A percentile compares a stretch with the other conserved stretches of the same genome.
phyloP scores from a whole-genome alignment of 2,113 vertebrate genomes.

The Casuarius casuarius region DNA sequence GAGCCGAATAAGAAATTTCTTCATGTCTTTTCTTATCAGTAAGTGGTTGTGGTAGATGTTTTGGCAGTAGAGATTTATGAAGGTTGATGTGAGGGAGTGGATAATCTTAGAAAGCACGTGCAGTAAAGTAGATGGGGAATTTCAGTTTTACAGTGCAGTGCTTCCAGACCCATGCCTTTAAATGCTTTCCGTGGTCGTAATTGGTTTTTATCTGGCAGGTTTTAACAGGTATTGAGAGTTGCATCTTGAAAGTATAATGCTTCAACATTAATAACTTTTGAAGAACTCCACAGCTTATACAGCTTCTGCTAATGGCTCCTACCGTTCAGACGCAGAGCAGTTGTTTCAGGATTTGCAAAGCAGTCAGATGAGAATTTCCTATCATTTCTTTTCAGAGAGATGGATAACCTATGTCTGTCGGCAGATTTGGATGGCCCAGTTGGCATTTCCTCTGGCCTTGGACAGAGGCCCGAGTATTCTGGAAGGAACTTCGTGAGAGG shows the following conservation, averaged over 20 bases:
- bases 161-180: conserved; percentile 4
- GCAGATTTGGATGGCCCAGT: conserved; percentile 28
- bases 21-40: neutral
- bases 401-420: conserved; percentile 17
- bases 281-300: neutral
- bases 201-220: neutral
- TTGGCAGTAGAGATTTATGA: conserved; percentile 14
- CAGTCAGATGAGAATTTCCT: neutral
- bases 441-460: conserved; percentile 38
- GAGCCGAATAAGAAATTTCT: neutral
- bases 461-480: conserved; percentile 31
- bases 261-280: conserved; percentile 3
- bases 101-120: neutral
- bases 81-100: neutral
- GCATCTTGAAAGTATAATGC: neutral
- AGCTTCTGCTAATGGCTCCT: neutral
- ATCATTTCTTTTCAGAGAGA: conserved; percentile 1
- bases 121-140: neutral
- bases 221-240: neutral
- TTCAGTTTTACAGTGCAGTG: neutral
- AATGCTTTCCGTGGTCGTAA: conserved; percentile 3
- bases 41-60: neutral
- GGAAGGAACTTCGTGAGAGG: neutral
- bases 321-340: neutral
- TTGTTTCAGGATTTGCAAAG: conserved; percentile 23